Conservation (phyloP, 2,113 vertebrate species). For the Pterocles burchelli region DNA sequence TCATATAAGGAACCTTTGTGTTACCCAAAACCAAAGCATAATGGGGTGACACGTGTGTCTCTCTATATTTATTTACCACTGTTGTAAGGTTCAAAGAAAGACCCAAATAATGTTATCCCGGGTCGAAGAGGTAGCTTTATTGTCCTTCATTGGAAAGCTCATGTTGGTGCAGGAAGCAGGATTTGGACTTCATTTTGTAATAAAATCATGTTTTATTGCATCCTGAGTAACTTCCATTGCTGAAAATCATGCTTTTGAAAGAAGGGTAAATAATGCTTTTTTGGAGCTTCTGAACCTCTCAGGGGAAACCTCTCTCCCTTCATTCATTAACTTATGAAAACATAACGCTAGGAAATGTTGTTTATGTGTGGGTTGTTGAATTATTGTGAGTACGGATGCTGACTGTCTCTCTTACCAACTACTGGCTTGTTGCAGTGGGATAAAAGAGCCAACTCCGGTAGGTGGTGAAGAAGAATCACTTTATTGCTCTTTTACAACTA, state of each 20-base stretch:
- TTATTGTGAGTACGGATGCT: not conserved
- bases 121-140: not conserved
- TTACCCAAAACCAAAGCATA: not conserved
- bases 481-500: no score
- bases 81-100: not conserved
- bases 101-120: not conserved
- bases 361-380: not conserved
- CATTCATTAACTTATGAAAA: slow-evolving; percentile 11
- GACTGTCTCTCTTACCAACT: not conserved
- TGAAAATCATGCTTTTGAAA: not conserved
- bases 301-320: slow-evolving; percentile 1
- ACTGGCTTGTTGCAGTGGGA: not conserved
- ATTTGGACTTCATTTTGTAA: slow-evolving; percentile 1
- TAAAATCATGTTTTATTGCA: slow-evolving; percentile 52
- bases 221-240: slow-evolving; percentile 50
- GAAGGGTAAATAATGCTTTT: not conserved
- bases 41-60: not conserved
- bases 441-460: no score
- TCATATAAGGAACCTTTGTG: not conserved
- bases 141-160: slow-evolving; percentile 11
- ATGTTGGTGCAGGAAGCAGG: not conserved
- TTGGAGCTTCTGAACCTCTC: not conserved
- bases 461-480: no score
- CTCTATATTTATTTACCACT: not conserved
- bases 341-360: not conserved